Percentiles rank a stretch among this genome's conserved stretches.
These are phyloP conservation scores for Chaetops frenatus DNA, from an alignment of 2,113 vertebrate species.

Conservation along the genomic window DNA sequence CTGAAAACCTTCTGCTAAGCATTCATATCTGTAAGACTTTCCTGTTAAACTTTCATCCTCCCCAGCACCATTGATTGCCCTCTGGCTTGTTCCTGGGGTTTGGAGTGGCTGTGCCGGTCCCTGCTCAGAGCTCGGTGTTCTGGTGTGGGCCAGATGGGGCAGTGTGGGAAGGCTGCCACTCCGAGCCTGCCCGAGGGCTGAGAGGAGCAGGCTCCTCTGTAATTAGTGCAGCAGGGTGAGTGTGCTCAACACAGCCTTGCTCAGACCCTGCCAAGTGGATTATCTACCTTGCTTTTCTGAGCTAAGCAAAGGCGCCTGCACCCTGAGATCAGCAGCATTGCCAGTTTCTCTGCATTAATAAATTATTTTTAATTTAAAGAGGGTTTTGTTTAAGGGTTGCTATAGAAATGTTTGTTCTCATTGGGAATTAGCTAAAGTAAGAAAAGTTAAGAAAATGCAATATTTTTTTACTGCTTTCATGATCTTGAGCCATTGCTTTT, in stretches of 20 bases:
- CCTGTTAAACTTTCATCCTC: too few relatives aligned
- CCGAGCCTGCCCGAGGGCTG: background rate
- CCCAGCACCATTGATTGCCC: fast-evolving
- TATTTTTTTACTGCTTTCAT: background rate
- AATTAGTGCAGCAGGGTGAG: background rate
- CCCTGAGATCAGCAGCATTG: background rate
- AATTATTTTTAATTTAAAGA: background rate
- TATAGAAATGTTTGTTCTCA: background rate
- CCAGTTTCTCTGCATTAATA: background rate
- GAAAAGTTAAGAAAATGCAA: background rate
- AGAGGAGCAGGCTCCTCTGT: background rate
- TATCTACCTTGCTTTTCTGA: background rate
- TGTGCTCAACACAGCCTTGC: background rate
- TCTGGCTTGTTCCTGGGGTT: background rate
- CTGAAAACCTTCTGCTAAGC: too few relatives aligned
- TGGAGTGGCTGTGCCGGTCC: background rate
- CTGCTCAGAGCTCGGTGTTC: background rate
- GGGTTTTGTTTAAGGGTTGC: background rate
- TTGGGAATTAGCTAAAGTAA: background rate
- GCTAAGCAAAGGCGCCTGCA: background rate
- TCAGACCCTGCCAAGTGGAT: background rate
- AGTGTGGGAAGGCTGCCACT: fast-evolving
- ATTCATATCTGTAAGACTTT: too few relatives aligned
- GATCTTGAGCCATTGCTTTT: background rate
- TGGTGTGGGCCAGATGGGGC: background rate